phyloP scores from a whole-genome alignment of 2,888 invertebrate species.

The Trichopria drosophilae region DNA sequence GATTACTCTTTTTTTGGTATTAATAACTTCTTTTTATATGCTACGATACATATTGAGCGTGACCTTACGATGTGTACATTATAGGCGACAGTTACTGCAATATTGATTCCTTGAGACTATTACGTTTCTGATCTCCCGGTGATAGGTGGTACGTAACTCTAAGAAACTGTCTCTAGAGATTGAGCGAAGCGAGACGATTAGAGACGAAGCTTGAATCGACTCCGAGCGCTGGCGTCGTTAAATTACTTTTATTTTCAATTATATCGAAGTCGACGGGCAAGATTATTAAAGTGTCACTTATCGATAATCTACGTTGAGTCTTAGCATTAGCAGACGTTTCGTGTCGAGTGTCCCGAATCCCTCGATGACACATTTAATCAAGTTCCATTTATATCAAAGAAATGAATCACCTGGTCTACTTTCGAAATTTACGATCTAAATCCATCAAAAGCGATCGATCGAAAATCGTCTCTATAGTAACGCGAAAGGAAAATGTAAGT shows the following conservation, averaged over 20 bases:
- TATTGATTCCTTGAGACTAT: slow-evolving; percentile 13
- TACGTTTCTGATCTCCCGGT: slow-evolving; percentile 10
- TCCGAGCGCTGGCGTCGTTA: slow-evolving; percentile 18
- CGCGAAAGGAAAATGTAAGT: too few species aligned
- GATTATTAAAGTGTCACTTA: slow-evolving; percentile 28
- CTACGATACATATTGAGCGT: slow-evolving; percentile 55
- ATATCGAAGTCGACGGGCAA: slow-evolving; percentile 26
- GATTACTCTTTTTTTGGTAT: too few species aligned
- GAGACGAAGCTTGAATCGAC: slow-evolving; percentile 29
- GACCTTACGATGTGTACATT: slow-evolving; percentile 49
- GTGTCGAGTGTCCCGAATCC: too few species aligned
- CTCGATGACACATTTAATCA: too few species aligned
- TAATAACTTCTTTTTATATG: slow-evolving; percentile 36
- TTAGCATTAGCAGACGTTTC: too few species aligned
- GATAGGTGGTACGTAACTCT: slow-evolving; percentile 26
- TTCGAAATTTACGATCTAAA: too few species aligned
- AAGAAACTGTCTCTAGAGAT: slow-evolving; percentile 41
- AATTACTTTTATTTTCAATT: too few species aligned
- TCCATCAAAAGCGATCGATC: too few species aligned
- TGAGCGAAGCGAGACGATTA: slow-evolving; percentile 49
- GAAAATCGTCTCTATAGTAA: too few species aligned
- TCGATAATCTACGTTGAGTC: too few species aligned
- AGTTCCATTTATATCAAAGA: too few species aligned
- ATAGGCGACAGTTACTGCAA: slow-evolving; percentile 50
- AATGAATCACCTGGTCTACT: too few species aligned